A percentile compares a stretch with the other conserved stretches of the same genome.
phyloP scores from a whole-genome alignment of 2,888 invertebrate species.

The Phorcus lineatus region DNA sequence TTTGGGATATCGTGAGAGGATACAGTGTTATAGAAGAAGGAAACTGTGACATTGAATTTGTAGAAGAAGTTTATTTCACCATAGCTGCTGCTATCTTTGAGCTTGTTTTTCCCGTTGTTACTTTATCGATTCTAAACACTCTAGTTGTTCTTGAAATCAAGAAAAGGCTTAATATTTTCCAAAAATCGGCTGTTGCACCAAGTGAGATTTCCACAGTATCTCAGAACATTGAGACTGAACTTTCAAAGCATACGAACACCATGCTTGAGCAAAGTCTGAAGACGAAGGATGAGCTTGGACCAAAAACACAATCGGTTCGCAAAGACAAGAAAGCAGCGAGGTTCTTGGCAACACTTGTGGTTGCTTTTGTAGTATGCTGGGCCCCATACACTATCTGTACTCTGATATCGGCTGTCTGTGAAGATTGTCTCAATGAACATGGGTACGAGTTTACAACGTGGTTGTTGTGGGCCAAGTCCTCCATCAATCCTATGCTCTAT shows the following conservation, averaged over 20 bases:
- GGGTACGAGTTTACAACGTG: slow-evolving; percentile 90
- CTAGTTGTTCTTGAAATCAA: slow-evolving; percentile 51
- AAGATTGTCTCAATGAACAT: slow-evolving; percentile 91
- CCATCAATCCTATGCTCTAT: slow-evolving; percentile 64
- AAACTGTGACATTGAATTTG: slow-evolving; percentile 61
- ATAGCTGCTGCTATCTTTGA: slow-evolving; percentile 51
- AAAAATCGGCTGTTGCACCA: not conserved
- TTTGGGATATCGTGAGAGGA: slow-evolving; percentile 55
- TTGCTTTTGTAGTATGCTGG: slow-evolving; percentile 54
- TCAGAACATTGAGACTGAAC: not conserved
- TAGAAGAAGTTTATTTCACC: slow-evolving; percentile 45
- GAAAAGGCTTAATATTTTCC: slow-evolving; percentile 28
- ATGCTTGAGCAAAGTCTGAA: not conserved
- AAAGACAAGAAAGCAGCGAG: slow-evolving; percentile 50
- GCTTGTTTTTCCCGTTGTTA: slow-evolving; percentile 52
- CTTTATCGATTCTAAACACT: slow-evolving; percentile 45
- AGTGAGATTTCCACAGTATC: not conserved
- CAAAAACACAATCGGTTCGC: not conserved
- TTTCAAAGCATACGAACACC: not conserved
- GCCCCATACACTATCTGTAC: slow-evolving; percentile 56
- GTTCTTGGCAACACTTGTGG: slow-evolving; percentile 49
- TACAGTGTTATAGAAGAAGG: slow-evolving; percentile 42
- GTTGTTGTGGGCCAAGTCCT: slow-evolving; percentile 59
- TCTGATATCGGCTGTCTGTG: slow-evolving; percentile 48
- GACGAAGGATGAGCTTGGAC: not conserved